Conservation (phyloP, 2,797 vertebrate species). For the Poecilia gillii region DNA sequence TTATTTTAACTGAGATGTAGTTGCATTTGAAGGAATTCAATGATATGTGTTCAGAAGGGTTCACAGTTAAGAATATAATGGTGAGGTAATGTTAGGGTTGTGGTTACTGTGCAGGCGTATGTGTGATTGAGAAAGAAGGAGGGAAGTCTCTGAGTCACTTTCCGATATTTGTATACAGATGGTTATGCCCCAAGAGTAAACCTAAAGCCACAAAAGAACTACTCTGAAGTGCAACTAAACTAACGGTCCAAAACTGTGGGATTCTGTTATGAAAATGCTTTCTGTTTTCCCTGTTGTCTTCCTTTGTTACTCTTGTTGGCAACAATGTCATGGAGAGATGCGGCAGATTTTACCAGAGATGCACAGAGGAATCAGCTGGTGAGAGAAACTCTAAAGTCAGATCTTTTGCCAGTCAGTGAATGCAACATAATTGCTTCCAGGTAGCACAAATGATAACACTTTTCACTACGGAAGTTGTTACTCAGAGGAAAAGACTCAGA, state of each 20-base stretch:
- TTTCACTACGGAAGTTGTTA: neutral
- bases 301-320: constrained; percentile 18
- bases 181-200: constrained; percentile 49
- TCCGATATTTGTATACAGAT: constrained; percentile 59
- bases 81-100: constrained; percentile 12
- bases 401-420: neutral
- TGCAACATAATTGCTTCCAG: neutral
- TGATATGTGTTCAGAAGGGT: neutral
- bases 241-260: constrained; percentile 40
- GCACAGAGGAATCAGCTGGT: neutral
- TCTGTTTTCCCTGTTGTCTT: constrained; percentile 29
- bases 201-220: constrained; percentile 55
- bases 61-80: constrained; percentile 1
- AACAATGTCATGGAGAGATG: constrained; percentile 23
- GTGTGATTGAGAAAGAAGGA: constrained; percentile 6
- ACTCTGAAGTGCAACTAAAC: constrained; percentile 46
- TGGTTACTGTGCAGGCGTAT: constrained; percentile 8
- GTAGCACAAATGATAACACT: neutral
- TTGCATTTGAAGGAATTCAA: constrained; percentile 5
- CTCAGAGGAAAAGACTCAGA: neutral
- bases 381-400: neutral
- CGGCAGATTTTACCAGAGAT: constrained; percentile 16
- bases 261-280: constrained; percentile 46
- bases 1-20: neutral
- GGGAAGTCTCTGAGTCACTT: constrained; percentile 57